Percentiles rank a stretch among this genome's conserved stretches.
Conservation (phyloP, 1,140 invertebrate genomes). For the Macrostomum lignano region DNA sequence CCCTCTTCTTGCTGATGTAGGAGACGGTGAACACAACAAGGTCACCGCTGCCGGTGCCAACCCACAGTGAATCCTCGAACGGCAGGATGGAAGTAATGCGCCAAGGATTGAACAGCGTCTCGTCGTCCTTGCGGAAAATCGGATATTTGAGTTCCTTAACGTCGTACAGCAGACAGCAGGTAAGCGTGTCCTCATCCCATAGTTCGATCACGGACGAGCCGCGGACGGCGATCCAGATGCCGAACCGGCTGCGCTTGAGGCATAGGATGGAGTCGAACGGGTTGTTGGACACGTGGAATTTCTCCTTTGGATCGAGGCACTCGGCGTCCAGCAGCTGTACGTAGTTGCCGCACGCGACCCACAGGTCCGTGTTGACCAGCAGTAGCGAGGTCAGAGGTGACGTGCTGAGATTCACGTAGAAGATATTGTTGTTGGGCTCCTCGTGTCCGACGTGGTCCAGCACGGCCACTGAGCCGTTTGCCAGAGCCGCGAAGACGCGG, state of each 20-base stretch:
- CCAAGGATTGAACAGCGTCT: slow-evolving; percentile 19
- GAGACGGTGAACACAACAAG: slow-evolving; percentile 30
- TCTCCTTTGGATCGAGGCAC: slow-evolving; percentile 27
- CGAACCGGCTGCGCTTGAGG: slow-evolving; percentile 16
- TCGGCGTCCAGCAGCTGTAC: slow-evolving; percentile 28
- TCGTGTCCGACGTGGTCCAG: slow-evolving; percentile 14
- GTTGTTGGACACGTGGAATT: slow-evolving; percentile 27
- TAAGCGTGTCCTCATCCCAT: slow-evolving; percentile 26
- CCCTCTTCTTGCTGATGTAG: no score
- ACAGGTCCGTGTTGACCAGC: slow-evolving; percentile 25
- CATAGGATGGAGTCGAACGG: slow-evolving; percentile 24
- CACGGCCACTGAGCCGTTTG: slow-evolving; percentile 31
- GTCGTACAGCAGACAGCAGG: slow-evolving; percentile 31
- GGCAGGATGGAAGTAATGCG: slow-evolving; percentile 27
- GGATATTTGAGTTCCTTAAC: slow-evolving; percentile 26
- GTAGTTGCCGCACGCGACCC: slow-evolving; percentile 30
- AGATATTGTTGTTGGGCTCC: slow-evolving; percentile 16
- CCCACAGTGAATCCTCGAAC: slow-evolving; percentile 25
- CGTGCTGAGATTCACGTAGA: slow-evolving; percentile 30
- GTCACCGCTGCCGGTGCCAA: slow-evolving; percentile 32
- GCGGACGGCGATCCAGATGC: slow-evolving; percentile 29
- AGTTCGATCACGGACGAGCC: slow-evolving; percentile 31
- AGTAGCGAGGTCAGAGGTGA: slow-evolving; percentile 27
- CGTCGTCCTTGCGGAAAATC: slow-evolving; percentile 16
- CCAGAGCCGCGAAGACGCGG: slow-evolving; percentile 27